A percentile compares a stretch with the other conserved stretches of the same genome.
Conservation (phyloP, 2,888 invertebrate genomes). For the Tachina grossa region DNA sequence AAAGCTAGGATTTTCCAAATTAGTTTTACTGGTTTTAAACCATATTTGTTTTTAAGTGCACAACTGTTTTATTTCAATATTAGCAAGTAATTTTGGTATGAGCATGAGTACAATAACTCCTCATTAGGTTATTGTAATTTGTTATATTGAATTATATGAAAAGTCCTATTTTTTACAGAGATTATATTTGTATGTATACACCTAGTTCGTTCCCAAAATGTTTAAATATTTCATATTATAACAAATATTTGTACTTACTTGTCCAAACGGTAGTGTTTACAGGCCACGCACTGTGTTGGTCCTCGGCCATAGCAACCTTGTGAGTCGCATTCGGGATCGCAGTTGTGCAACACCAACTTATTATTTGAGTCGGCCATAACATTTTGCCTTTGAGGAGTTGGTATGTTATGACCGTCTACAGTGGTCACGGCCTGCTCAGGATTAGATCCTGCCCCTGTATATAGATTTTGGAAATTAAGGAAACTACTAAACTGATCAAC, state of each 20-base stretch:
- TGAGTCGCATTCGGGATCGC: slow-evolving; percentile 92
- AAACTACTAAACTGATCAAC: slow-evolving; percentile 88
- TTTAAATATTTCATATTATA: too few relatives aligned
- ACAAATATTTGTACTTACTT: slow-evolving; percentile 84
- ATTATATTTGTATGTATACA: too few relatives aligned
- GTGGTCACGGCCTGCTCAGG: slow-evolving; percentile 90
- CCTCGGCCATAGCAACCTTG: slow-evolving; percentile 94
- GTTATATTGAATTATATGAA: too few relatives aligned
- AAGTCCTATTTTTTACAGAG: too few relatives aligned
- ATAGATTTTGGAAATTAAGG: slow-evolving; percentile 90
- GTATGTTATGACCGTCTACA: slow-evolving; percentile 88
- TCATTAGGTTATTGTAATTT: too few relatives aligned
- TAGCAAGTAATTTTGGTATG: too few relatives aligned
- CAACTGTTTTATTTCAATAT: too few relatives aligned
- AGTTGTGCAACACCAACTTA: slow-evolving; percentile 87
- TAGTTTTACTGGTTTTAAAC: too few relatives aligned
- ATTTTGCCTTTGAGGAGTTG: slow-evolving; percentile 85
- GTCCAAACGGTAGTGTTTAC: slow-evolving; percentile 91
- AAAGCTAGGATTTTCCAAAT: too few relatives aligned
- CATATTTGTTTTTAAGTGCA: too few relatives aligned
- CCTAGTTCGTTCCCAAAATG: too few relatives aligned
- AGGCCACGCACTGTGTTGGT: slow-evolving; percentile 92
- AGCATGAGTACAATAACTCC: too few relatives aligned
- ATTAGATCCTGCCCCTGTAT: slow-evolving; percentile 90
- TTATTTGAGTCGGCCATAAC: slow-evolving; percentile 86